A percentile compares a stretch with the other conserved stretches of the same genome.
phyloP scores from a whole-genome alignment of 2,797 vertebrate genomes.

The Hippopotamyrus pictus region DNA sequence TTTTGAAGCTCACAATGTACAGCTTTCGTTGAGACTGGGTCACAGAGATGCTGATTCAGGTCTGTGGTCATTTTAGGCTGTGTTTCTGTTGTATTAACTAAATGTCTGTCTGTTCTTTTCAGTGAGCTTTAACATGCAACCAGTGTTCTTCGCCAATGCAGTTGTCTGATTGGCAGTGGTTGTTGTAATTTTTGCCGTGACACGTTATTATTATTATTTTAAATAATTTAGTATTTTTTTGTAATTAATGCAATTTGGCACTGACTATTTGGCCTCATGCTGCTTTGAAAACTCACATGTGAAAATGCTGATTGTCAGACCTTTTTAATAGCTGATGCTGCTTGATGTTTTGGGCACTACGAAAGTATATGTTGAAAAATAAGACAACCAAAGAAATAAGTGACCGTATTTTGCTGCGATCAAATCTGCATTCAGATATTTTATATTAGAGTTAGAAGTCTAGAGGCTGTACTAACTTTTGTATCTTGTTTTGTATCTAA shows the following conservation, averaged over 20 bases:
- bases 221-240: background rate
- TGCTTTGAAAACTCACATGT: background rate
- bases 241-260: background rate
- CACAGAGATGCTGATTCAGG: background rate
- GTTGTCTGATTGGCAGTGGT: background rate
- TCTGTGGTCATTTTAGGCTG: background rate
- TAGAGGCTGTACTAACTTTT: background rate
- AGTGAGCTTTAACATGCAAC: background rate
- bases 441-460: background rate
- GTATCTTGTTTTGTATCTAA: constrained; percentile 56
- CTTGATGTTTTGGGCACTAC: background rate
- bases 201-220: background rate
- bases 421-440: background rate
- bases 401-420: background rate
- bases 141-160: background rate
- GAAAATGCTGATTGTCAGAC: background rate
- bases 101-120: background rate
- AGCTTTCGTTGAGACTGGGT: background rate
- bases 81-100: background rate
- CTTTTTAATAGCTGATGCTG: background rate
- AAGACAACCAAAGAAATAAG: background rate
- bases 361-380: background rate
- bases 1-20: background rate
- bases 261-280: background rate
- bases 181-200: background rate